Base-by-base conservation (phyloP, 2,888 invertebrate genomes). In the Drosophila tanythrix region DNA sequence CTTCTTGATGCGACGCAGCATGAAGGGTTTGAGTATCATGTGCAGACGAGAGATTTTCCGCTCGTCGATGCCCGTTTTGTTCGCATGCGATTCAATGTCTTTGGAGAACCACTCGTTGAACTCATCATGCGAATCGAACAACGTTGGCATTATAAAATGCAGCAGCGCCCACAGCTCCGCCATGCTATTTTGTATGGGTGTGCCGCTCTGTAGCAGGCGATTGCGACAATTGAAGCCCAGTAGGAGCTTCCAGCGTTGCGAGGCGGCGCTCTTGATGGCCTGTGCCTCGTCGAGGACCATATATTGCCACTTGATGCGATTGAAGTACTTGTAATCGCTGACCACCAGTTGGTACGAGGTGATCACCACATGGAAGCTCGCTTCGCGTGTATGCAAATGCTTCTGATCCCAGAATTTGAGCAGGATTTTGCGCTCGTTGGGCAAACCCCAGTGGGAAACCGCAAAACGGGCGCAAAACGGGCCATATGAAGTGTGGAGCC, bases 271-370 rank as follows among this genome's bases (percentile, higher is more conserved):
- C 94, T 99, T 99, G 64, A 99, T 94, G 74, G 99, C 95, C 94
- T 99, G 99, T 13, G 99, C 99, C 94, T 99, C 99, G 92, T 99
- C 99, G 91, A 99, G 99, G 8, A 99, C 98, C 92, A 98, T 98
- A 55, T 98, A 95, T 74, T 99, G 95, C 99, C 99, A 99, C 88
- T 97, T 97, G 91, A 99, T 97, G 43, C 98, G 94, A 93, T 98
- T 98, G 92, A 99, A 96, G 92, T 98, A 99, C 93, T 99, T 99
- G 75, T 98, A 96, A 92, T 99, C 99, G 0, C 98, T 97, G 18
- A 98, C 98, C 35, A 99, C 97, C 35, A 99, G 95, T 94, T 99
- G 99, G 94, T 99, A 99, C 71, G 98, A 98, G 0, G 99, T 99
- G 76, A 99, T 96, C 0, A 99, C 98, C 21, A 99, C 97, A 93